These are phyloP conservation scores for Polyploca ridens DNA, from an alignment of 2,888 invertebrate genomes.

Conservation along the genomic window DNA sequence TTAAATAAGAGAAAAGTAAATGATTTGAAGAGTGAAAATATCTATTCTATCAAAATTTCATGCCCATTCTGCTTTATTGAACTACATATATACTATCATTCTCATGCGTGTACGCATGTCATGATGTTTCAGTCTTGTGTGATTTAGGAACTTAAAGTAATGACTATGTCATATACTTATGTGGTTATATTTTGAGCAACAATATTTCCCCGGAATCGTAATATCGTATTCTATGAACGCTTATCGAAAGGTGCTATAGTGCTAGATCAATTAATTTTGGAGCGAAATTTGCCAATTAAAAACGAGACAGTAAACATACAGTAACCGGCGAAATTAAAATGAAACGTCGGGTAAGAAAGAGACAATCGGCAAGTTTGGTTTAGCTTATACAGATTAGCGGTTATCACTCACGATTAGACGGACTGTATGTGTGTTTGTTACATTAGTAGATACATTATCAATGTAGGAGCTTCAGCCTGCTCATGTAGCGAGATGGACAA, in stretches of 20 bases:
- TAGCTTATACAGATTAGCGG: too few species aligned
- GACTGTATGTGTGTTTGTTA: too few species aligned
- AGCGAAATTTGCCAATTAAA: constrained; percentile 8
- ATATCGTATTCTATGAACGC: constrained; percentile 49
- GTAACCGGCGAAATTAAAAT: not conserved
- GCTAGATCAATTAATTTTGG: not conserved
- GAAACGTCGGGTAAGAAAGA: not conserved
- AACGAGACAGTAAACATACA: not conserved
- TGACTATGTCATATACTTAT: too few species aligned
- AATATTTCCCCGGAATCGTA: constrained; percentile 12
- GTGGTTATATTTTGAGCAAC: not conserved
- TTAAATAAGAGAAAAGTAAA: not conserved
- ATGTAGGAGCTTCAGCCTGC: too few species aligned
- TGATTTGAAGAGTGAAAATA: not conserved
- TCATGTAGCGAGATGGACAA: not conserved
- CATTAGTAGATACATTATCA: too few species aligned
- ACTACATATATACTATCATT: not conserved
- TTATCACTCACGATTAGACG: too few species aligned
- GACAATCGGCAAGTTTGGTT: not conserved
- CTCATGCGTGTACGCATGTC: constrained; percentile 2
- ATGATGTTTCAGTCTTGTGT: not conserved
- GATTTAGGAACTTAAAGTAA: not conserved
- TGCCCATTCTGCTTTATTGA: not conserved
- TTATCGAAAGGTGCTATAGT: constrained; percentile 28
- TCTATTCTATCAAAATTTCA: not conserved